Base-by-base conservation (phyloP, 2,888 invertebrate species). In the Ferrisia virgata region DNA sequence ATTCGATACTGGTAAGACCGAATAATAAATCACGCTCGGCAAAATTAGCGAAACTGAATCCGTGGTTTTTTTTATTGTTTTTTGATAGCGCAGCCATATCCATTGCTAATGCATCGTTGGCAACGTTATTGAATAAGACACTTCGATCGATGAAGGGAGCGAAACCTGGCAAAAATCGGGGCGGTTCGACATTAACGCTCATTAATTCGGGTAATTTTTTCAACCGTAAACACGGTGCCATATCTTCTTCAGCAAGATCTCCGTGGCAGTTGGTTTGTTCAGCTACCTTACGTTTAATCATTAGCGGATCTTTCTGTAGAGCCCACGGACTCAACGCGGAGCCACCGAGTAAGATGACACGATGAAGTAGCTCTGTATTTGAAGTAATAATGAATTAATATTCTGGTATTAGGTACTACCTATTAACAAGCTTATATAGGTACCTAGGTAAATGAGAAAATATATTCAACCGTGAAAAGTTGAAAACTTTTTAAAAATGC, bases 61-160 rank as follows among this genome's bases (percentile, higher is more conserved):
- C 95, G 83, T 94, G 93, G 84, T 86, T 76, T 85, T 85, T 84
- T 40, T 85, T 83, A 43, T 76, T 83, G 11, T 33, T 36, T 47
- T 53, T 47, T 1, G 36, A 33, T 81, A 85, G 85, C 85, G 85
- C 84, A 33, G 78, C 33, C 22, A 84, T 69, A 13, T 84, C 84
- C 58, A 79, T 69, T 11, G 80, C 28, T 78, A 82, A 76, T 47
- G 85, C 85, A 40, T 85, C 85, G 43, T 86, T 85, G 72, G 85
- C 85, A 53, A 86, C 84, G 47, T 85, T 84, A 18, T 87, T 86
- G 0, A 89, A 92, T 86, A 95, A 92, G 86, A 95, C 94, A 33
- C 95, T 95, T 86, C 96, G 96, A 89, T 97, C 97, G 86, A 96
- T 93, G 88, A 97, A 96, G 2, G 97, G 97, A n/a, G 96, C 97